phyloP scores from a whole-genome alignment of 2,113 vertebrate genomes.

The Furnarius figulus region DNA sequence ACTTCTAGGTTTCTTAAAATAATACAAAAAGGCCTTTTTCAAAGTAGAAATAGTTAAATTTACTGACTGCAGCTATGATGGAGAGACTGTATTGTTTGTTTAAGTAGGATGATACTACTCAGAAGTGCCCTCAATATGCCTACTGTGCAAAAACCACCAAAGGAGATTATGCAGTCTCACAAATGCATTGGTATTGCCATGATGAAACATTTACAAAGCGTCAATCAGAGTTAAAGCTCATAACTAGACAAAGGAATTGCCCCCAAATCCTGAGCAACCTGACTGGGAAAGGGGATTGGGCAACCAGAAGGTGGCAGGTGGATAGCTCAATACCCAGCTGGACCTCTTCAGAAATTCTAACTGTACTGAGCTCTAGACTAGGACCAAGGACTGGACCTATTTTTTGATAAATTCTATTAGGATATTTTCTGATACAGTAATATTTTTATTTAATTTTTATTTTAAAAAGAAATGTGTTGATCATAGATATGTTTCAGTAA shows the following conservation, averaged over 20 bases:
- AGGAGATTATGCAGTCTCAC: not conserved
- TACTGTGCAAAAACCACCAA: constrained; percentile 31
- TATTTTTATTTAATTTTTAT: not conserved
- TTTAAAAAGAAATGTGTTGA: not conserved
- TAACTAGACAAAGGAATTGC: not conserved
- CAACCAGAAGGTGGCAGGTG: not conserved
- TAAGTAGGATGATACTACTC: constrained; percentile 44
- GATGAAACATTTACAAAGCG: not conserved
- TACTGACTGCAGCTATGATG: constrained; percentile 53
- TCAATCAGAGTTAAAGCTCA: not conserved
- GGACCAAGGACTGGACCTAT: not conserved
- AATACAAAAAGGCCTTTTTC: constrained; percentile 54
- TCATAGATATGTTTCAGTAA: not conserved
- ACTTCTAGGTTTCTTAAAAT: constrained; percentile 66
- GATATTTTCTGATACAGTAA: not conserved
- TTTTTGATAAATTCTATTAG: not conserved
- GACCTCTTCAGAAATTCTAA: not conserved
- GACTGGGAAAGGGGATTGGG: not conserved
- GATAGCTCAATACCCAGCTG: not conserved
- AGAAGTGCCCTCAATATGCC: constrained; percentile 24
- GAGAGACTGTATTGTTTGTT: constrained; percentile 56
- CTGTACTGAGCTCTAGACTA: not conserved
- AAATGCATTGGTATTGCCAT: not conserved
- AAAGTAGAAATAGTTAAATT: constrained; percentile 62
- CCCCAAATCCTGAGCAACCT: not conserved